A percentile compares a stretch with the other conserved stretches of the same genome.
Evolutionary conservation across 2,888 invertebrate species (phyloP).

Genomic region (Drosophila meridionalis): DNA sequence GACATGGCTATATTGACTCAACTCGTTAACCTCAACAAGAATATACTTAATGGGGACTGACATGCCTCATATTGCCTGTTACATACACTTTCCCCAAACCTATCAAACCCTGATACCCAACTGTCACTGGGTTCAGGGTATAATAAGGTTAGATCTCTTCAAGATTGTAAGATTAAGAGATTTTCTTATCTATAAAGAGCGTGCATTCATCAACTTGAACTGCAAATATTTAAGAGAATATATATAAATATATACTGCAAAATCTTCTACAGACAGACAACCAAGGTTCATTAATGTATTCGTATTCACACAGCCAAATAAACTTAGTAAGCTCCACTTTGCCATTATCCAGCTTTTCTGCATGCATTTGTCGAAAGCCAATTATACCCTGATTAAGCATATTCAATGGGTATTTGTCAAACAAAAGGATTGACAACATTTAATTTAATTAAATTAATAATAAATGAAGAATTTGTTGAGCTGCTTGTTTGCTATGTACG

Average conservation of each 20-base stretch:
- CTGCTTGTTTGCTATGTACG: conserved; percentile 19
- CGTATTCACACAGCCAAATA: neutral
- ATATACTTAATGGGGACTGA: too few species aligned
- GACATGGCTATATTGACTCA: too few species aligned
- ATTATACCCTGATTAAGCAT: neutral
- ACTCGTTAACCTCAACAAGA: too few species aligned
- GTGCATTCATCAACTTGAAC: neutral
- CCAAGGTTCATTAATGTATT: neutral
- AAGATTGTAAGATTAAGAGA: too few species aligned
- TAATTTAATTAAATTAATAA: conserved; percentile 39
- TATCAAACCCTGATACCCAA: too few species aligned
- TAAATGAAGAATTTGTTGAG: conserved; percentile 26
- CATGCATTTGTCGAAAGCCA: neutral
- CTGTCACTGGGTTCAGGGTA: too few species aligned
- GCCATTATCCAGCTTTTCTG: too few species aligned
- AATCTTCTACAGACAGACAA: neutral
- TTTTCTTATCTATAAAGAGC: too few species aligned
- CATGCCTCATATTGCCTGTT: too few species aligned
- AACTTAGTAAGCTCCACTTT: neutral
- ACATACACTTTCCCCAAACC: too few species aligned
- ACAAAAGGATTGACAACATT: conserved; percentile 7
- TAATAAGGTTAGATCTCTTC: too few species aligned
- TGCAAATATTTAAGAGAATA: neutral
- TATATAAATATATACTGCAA: neutral
- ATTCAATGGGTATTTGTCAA: neutral